These are phyloP conservation scores for Alligator sinensis DNA, from an alignment of 2,113 vertebrate genomes.

Conservation along the genomic window DNA sequence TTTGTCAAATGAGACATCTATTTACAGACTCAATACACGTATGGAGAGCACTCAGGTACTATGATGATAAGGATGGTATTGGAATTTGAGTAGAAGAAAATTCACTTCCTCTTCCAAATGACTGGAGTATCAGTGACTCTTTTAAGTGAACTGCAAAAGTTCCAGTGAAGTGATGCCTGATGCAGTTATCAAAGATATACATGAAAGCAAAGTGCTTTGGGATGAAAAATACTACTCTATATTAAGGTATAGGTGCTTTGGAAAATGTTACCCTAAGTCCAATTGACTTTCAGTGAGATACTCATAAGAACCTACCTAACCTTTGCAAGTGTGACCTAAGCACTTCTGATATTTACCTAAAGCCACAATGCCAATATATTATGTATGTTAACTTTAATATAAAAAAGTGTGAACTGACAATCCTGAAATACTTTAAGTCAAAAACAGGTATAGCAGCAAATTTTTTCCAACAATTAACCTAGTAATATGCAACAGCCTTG, in stretches of 20 bases:
- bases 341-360: constrained; percentile 23
- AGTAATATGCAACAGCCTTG: not conserved
- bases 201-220: accelerated
- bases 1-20: too few species aligned
- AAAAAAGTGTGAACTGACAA: not conserved
- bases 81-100: not conserved
- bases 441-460: not conserved
- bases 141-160: not conserved
- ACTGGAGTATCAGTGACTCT: not conserved
- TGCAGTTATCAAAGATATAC: not conserved
- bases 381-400: not conserved
- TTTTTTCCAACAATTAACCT: not conserved
- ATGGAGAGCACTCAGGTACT: not conserved
- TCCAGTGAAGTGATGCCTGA: not conserved
- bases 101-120: not conserved
- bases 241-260: not conserved
- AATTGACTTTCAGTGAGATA: constrained; percentile 19
- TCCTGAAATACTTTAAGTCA: constrained; percentile 9
- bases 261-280: not conserved
- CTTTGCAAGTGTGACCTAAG: not conserved
- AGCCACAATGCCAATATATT: too few species aligned
- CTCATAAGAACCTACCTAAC: not conserved
- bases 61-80: not conserved
- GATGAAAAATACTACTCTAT: not conserved
- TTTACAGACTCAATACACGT: not conserved